phyloP scores from a whole-genome alignment of 2,797 vertebrate species.

The Coregonus suidteri region DNA sequence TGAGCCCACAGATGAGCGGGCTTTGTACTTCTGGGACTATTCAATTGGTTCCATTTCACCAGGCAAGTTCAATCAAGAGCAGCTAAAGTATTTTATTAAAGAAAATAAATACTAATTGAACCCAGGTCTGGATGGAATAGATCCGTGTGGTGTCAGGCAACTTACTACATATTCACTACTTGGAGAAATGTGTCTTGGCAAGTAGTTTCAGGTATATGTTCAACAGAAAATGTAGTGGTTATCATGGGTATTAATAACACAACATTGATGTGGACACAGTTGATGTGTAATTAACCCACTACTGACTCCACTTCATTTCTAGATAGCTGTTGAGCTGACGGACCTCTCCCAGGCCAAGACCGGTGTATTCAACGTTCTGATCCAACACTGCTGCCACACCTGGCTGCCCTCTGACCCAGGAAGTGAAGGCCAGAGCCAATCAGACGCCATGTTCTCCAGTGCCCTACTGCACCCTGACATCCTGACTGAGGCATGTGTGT shows the following conservation, averaged over 20 bases:
- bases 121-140: no score
- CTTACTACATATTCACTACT: no score
- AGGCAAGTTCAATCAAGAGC: no score
- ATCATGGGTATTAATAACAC: background rate
- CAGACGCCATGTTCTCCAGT: slow-evolving; percentile 66
- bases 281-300: background rate
- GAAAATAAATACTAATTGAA: no score
- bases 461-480: slow-evolving; percentile 82
- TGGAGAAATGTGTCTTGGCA: no score
- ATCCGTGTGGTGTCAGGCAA: no score
- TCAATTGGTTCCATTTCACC: no score
- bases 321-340: slow-evolving; percentile 84
- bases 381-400: slow-evolving; percentile 85
- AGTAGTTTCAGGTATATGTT: no score
- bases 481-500: slow-evolving; percentile 85
- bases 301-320: slow-evolving; percentile 34
- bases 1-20: no score
- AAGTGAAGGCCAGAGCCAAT: slow-evolving; percentile 7
- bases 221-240: background rate
- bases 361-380: slow-evolving; percentile 86
- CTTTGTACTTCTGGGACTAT: no score
- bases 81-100: no score
- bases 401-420: slow-evolving; percentile 75
- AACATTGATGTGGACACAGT: background rate
- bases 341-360: slow-evolving; percentile 87